A percentile compares a stretch with the other conserved stretches of the same genome.
Evolutionary conservation across 2,113 vertebrate genomes (phyloP).

Genomic region (Uropsilus gracilis): DNA sequence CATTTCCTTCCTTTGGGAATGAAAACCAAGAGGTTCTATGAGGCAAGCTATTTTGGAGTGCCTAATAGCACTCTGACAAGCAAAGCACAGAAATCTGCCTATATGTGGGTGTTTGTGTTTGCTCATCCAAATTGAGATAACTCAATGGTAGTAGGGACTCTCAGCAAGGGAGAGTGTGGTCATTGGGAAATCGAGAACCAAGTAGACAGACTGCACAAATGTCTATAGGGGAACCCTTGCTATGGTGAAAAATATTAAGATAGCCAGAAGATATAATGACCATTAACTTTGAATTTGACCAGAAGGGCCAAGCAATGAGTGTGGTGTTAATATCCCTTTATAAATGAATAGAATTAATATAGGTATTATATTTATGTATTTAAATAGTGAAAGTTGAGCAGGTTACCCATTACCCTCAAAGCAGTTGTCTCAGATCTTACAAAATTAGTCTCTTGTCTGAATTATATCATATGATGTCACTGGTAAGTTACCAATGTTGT

Average conservation of each 20-base stretch:
- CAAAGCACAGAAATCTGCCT: not conserved
- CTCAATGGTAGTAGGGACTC: rapidly evolving
- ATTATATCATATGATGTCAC: not conserved
- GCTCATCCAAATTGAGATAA: no score
- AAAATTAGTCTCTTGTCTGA: not conserved
- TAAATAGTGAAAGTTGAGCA: not conserved
- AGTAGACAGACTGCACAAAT: not conserved
- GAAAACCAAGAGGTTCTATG: not conserved
- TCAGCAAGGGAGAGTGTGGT: not conserved
- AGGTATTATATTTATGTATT: not conserved
- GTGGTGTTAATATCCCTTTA: not conserved
- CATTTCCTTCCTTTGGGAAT: not conserved
- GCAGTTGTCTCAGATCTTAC: not conserved
- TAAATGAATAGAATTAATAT: not conserved
- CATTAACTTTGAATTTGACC: not conserved
- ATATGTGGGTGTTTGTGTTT: no score
- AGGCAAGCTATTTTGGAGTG: not conserved
- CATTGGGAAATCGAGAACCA: not conserved
- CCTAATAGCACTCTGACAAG: not conserved
- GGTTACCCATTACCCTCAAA: not conserved
- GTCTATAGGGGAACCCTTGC: rapidly evolving
- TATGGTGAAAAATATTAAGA: not conserved
- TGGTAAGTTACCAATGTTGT: not conserved
- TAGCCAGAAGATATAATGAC: not conserved
- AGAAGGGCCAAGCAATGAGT: not conserved